Base-by-base conservation (phyloP, 2,113 vertebrate species). In the Colaptes auratus region DNA sequence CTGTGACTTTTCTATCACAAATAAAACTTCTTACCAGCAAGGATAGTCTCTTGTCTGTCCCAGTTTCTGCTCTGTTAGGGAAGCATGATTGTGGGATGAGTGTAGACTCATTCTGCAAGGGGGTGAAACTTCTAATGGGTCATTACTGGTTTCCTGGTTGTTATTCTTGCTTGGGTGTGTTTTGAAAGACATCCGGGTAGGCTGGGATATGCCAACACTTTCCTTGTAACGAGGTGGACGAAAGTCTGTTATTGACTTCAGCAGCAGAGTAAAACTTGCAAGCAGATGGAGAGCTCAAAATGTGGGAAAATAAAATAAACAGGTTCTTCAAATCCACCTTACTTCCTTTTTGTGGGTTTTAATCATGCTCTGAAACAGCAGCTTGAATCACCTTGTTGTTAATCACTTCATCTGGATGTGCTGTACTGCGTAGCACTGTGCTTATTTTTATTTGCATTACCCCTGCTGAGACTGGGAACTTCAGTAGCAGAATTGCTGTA, bases 401-500 rank as follows among this genome's bases (percentile, higher is more conserved):
- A 70, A 73, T 88, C 50, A 31, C 21, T 92, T 91, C 23, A 46
- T 74, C 42, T 88, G 79, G 15, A 71, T 86, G 33, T 81, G 61
- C 28, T 30, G 30, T 60, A 46, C 42, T 80, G 56, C n/a, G 15
- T 27, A 86, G 64, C 18, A n/a, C 31, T 71, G 56, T 55, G 35
- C 52, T 92, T 77, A 36, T 30, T 92, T 85, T 89, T 63, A 52
- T 92, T 94, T 83, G 56, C 25, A 2, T 80, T 85, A 35, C 48
- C 53, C 46, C 56, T 88, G 33, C 79, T 91, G 79, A 67, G 87
- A 74, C 9, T 71, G 91, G 67, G 52, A 95, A 60, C 60, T 79
- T 89, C 23, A 27, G 33, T 67, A 64, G 31, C 42, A 82, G 61
- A 14, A 3, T 1, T 2, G 31, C 75, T 88, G 0, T 17, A 48